Percentiles rank a stretch among this genome's conserved stretches.
Evolutionary conservation across 2,888 invertebrate genomes (phyloP).

Genomic region (Mechanitis mazaeus): DNA sequence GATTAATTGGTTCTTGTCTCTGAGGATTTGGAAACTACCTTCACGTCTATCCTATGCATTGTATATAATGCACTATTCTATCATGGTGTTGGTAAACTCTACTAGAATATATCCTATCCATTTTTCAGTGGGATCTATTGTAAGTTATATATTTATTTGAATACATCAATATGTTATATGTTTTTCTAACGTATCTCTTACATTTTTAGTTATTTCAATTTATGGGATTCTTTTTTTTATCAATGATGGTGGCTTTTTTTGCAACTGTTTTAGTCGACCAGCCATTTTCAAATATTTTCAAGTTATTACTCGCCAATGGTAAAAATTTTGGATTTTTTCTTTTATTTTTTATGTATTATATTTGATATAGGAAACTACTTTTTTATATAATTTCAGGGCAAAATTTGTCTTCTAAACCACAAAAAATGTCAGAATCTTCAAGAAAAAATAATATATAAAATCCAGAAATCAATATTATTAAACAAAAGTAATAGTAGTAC

Average conservation of each 20-base stretch:
- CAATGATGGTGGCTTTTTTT: neutral
- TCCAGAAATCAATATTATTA: no score
- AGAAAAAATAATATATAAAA: no score
- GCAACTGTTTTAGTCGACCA: neutral
- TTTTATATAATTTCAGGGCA: no score
- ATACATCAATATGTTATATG: neutral
- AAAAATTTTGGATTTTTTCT: no score
- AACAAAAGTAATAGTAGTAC: no score
- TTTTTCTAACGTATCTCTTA: neutral
- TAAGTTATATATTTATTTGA: neutral
- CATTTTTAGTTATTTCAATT: neutral
- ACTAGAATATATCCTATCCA: neutral
- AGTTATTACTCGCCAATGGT: no score
- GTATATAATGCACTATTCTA: conserved; percentile 62
- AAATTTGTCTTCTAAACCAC: no score
- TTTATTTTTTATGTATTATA: no score
- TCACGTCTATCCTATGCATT: conserved; percentile 65
- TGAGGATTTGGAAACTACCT: conserved; percentile 57
- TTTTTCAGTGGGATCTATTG: conserved; percentile 1
- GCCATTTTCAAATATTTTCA: no score
- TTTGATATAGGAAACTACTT: no score
- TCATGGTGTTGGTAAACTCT: neutral
- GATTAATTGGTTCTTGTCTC: conserved; percentile 61
- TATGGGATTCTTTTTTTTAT: neutral
- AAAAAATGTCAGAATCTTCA: no score